Evolutionary conservation across 2,113 vertebrate species (phyloP).

Genomic region (Microtus ochrogaster): DNA sequence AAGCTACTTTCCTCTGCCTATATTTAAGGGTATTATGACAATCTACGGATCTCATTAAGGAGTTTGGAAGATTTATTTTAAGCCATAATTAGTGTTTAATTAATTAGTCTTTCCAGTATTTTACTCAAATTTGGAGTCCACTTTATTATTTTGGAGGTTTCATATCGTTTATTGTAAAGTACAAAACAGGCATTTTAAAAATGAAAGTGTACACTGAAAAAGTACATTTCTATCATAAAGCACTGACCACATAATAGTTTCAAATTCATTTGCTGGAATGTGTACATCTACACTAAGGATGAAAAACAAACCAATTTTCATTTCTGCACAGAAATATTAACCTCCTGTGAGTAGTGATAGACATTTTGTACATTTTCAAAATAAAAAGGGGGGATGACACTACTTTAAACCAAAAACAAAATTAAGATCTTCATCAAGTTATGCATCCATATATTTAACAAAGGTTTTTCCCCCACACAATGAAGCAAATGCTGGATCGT

Average conservation of each 20-base stretch:
- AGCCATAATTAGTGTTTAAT: not conserved
- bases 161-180: slow-evolving; percentile 99
- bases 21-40: not conserved
- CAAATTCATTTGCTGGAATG: slow-evolving; percentile 99
- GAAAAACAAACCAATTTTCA: slow-evolving; percentile 99
- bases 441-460: slow-evolving; percentile 99
- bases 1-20: not conserved
- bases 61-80: not conserved
- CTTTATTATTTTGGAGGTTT: slow-evolving; percentile 91
- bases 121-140: not conserved
- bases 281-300: slow-evolving; percentile 97
- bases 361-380: slow-evolving; percentile 96
- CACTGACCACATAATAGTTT: slow-evolving; percentile 96
- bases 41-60: not conserved
- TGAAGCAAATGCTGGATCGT: slow-evolving; percentile 99
- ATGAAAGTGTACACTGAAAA: slow-evolving; percentile 99
- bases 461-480: slow-evolving; percentile 99
- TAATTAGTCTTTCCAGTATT: not conserved
- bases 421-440: slow-evolving; percentile 99
- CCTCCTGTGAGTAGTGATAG: slow-evolving; percentile 94
- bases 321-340: slow-evolving; percentile 97
- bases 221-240: slow-evolving; percentile 99
- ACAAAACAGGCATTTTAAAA: slow-evolving; percentile 99
- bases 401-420: slow-evolving; percentile 99
- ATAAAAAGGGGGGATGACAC: slow-evolving; percentile 84